Conservation (phyloP, 2,888 invertebrate genomes). For the Eumacrocentrus americanus region DNA sequence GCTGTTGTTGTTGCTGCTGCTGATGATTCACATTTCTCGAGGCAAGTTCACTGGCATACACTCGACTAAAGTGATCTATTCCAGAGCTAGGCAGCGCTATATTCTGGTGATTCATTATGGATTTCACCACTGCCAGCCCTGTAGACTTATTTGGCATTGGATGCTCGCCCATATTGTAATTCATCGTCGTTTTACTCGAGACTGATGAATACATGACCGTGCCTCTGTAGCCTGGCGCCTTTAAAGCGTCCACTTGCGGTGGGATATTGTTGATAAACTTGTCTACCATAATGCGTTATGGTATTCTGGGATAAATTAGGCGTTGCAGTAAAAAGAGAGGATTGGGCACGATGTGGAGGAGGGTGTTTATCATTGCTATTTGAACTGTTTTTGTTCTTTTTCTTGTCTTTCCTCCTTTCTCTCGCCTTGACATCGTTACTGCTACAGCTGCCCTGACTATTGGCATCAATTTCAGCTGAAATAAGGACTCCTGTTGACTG, state of each 20-base stretch:
- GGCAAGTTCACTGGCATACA: slow-evolving; percentile 50
- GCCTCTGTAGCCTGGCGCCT: slow-evolving; percentile 90
- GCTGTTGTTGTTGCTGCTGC: too few species aligned
- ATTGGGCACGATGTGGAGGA: slow-evolving; percentile 41
- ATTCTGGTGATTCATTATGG: slow-evolving; percentile 52
- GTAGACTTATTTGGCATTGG: slow-evolving; percentile 50
- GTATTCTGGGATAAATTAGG: slow-evolving; percentile 43
- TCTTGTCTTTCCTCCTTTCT: slow-evolving; percentile 72
- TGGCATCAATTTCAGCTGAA: slow-evolving; percentile 81
- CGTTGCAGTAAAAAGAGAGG: slow-evolving; percentile 17
- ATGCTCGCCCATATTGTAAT: slow-evolving; percentile 48
- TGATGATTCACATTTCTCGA: slow-evolving; percentile 44
- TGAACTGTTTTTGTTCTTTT: slow-evolving; percentile 64
- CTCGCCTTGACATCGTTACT: slow-evolving; percentile 82
- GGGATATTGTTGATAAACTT: slow-evolving; percentile 66
- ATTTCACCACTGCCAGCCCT: slow-evolving; percentile 56
- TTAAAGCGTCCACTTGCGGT: slow-evolving; percentile 79
- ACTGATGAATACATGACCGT: slow-evolving; percentile 79
- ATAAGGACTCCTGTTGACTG: slow-evolving; percentile 54
- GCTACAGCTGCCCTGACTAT: slow-evolving; percentile 87
- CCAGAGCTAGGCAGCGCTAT: slow-evolving; percentile 33
- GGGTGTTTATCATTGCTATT: slow-evolving; percentile 50
- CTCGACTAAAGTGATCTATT: slow-evolving; percentile 51
- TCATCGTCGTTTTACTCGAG: slow-evolving; percentile 64
- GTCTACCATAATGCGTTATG: slow-evolving; percentile 50